Evolutionary conservation across 2,888 invertebrate species (phyloP).

Genomic region (Iphiclides podalirius): DNA sequence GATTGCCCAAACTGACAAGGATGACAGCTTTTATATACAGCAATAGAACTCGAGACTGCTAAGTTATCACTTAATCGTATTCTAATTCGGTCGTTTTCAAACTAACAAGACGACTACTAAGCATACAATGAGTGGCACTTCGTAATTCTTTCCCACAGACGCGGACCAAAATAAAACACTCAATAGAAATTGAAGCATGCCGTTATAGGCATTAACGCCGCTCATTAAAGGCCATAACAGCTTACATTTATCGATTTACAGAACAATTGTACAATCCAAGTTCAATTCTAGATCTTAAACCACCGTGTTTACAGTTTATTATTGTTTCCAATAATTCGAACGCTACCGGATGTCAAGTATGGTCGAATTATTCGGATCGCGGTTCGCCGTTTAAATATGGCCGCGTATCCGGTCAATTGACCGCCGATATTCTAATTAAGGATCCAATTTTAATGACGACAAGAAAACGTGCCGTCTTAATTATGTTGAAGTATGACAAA

Average conservation of each 20-base stretch:
- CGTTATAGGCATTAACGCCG: constrained; percentile 23
- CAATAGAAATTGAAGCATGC: constrained; percentile 28
- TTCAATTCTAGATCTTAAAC: constrained; percentile 36
- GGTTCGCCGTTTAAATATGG: constrained; percentile 63
- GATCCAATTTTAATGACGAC: constrained; percentile 15
- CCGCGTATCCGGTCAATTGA: constrained; percentile 54
- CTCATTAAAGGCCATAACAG: not conserved
- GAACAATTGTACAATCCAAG: constrained; percentile 14
- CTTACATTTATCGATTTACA: not conserved
- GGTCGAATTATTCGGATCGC: constrained; percentile 66
- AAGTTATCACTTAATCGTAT: too few relatives aligned
- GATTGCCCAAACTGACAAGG: too few relatives aligned
- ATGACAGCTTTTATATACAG: too few relatives aligned
- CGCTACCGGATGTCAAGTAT: constrained; percentile 62
- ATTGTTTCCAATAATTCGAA: constrained; percentile 34
- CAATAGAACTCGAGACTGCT: too few relatives aligned
- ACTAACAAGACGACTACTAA: constrained; percentile 33
- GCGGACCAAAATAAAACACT: constrained; percentile 32
- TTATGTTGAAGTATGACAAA: too few relatives aligned
- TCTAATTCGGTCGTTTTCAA: constrained; percentile 30
- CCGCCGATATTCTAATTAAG: constrained; percentile 41
- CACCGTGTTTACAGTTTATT: constrained; percentile 27
- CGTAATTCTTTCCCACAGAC: constrained; percentile 59
- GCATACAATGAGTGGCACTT: constrained; percentile 38
- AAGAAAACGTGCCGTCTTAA: not conserved